A percentile compares a stretch with the other conserved stretches of the same genome.
Conservation (phyloP, 2,888 invertebrate genomes). For the Scaptomyza caliginosa region DNA sequence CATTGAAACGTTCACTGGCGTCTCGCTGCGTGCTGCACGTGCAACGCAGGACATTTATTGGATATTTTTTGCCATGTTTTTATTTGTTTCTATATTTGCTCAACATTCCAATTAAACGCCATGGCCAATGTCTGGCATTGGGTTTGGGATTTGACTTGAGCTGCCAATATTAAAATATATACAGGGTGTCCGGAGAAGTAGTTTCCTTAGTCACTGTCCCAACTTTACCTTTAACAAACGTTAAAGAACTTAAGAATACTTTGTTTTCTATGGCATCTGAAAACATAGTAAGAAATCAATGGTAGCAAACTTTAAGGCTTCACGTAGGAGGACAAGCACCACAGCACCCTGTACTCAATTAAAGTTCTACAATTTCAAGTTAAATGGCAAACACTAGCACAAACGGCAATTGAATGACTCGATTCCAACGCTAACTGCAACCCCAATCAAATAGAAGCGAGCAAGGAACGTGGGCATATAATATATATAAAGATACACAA, state of each 20-base stretch:
- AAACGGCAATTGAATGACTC: constrained; percentile 68
- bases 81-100: constrained; percentile 77
- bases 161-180: background rate
- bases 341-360: constrained; percentile 62
- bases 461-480: background rate
- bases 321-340: background rate
- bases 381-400: constrained; percentile 62
- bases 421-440: constrained; percentile 23
- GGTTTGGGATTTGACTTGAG: constrained; percentile 1
- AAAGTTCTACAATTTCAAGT: constrained; percentile 48
- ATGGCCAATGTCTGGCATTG: constrained; percentile 47
- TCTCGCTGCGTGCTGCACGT: constrained; percentile 78
- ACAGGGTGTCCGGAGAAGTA: constrained; percentile 30
- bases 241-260: no score
- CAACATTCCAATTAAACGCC: constrained; percentile 79
- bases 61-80: constrained; percentile 79
- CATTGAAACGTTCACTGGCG: constrained; percentile 34
- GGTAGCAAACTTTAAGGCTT: constrained; percentile 17
- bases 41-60: constrained; percentile 84
- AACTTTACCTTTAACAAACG: background rate
- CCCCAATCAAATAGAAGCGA: constrained; percentile 22
- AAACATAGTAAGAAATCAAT: constrained; percentile 1
- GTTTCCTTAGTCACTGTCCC: background rate
- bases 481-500: background rate
- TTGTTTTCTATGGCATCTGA: constrained; percentile 3